Base-by-base conservation (phyloP, 2,797 vertebrate genomes). In the Crenuchus spilurus region DNA sequence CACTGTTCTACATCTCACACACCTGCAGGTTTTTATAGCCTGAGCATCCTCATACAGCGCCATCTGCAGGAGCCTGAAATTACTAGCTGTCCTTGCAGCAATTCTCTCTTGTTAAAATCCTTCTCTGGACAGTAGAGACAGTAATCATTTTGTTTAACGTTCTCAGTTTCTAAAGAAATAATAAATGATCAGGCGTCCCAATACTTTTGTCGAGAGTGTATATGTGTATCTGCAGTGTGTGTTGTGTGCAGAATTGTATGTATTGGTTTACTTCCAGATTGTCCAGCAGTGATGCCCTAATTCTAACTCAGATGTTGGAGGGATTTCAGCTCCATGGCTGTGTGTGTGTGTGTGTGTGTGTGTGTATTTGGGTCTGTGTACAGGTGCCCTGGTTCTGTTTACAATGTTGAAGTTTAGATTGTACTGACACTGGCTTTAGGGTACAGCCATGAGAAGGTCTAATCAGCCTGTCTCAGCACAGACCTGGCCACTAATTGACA, bases 391-490 rank as follows among this genome's bases (percentile, higher is more conserved):
- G 54, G 48, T 62, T 86, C 85, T 52, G 33, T 37, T 83, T 82
- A 82, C 81, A 65, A 84, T 83, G 82, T 82, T 86, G 79, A 83
- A 75, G 76, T 80, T 71, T 76, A 65, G 80, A 74, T 81, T 52
- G 54, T 79, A 81, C 68, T 88, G 88, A 91, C 87, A 87, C 74
- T 88, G 86, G 83, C 88, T 89, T 82, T 84, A 78, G 88, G 88
- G 84, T 82, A 77, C 69, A 82, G 87, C 84, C 83, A 84, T 86
- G 74, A 82, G 86, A 84, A 86, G 18, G 35, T 61, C 88, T 88
- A 84, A 88, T 88, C 87, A 83, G 80, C 80, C 84, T 84, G 69
- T 76, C 80, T 77, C 75, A 61, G 84, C 77, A 90, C 85, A 84
- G 81, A 57, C 54, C 35, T 64, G 51, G 74, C 67, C 85, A 78